Conservation (phyloP, 2,888 invertebrate genomes). For the Cynaeus angustus region DNA sequence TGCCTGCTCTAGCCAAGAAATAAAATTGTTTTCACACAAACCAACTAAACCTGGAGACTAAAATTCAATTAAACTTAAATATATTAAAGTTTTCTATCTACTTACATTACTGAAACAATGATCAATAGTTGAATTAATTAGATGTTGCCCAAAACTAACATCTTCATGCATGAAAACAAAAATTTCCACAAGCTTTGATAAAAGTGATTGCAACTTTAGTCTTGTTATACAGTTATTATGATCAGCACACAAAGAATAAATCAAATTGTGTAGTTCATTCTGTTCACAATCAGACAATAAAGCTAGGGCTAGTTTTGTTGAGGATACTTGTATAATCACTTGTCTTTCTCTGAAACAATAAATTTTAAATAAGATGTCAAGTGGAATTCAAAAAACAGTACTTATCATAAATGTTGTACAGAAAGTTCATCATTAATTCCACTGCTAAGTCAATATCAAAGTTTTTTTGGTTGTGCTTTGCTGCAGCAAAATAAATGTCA, state of each 20-base stretch:
- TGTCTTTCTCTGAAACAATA: conserved; percentile 68
- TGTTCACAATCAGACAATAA: conserved; percentile 79
- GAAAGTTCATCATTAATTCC: conserved; percentile 78
- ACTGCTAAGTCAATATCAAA: conserved; percentile 79
- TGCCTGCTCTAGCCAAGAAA: conserved; percentile 80
- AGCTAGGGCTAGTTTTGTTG: conserved; percentile 80
- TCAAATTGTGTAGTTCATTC: conserved; percentile 78
- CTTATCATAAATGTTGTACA: conserved; percentile 82
- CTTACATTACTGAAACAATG: conserved; percentile 82
- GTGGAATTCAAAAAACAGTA: too few relatives aligned
- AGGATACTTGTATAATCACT: conserved; percentile 78
- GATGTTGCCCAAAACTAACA: conserved; percentile 76
- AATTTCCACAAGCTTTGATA: conserved; percentile 78
- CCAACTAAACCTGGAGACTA: conserved; percentile 83
- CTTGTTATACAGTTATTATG: conserved; percentile 84
- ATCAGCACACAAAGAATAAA: conserved; percentile 83
- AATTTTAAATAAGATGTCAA: background rate
- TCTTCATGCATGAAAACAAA: conserved; percentile 78
- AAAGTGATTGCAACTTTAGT: conserved; percentile 76
- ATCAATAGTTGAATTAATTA: conserved; percentile 80
- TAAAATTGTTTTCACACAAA: conserved; percentile 78
- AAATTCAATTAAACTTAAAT: conserved; percentile 38
- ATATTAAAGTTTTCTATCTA: conserved; percentile 25
- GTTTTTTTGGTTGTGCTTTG: conserved; percentile 77
- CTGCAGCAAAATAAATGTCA: conserved; percentile 83